Percentiles rank a stretch among this genome's conserved stretches.
Conservation (phyloP, 2,113 vertebrate species). For the Todiramphus chloris region DNA sequence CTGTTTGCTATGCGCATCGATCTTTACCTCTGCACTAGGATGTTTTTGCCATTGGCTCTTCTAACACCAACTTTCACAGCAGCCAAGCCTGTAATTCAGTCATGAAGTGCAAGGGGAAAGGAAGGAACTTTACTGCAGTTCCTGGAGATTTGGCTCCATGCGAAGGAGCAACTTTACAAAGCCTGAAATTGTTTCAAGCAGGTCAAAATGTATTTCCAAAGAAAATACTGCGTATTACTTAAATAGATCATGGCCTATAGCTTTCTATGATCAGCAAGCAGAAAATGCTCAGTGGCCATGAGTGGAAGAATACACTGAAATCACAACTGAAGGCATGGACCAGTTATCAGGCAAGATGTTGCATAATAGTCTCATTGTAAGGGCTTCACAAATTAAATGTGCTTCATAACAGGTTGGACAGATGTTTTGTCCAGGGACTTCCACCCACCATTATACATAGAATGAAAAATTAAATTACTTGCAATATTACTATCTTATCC, state of each 20-base stretch:
- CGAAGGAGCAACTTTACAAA: neutral
- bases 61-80: neutral
- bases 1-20: accelerated
- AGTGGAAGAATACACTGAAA: neutral
- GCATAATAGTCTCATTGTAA: neutral
- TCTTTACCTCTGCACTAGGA: neutral
- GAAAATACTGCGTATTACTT: neutral
- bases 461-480: constrained; percentile 46
- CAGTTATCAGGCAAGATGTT: neutral
- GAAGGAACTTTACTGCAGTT: neutral
- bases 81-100: no score
- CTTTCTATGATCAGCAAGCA: neutral
- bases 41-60: neutral
- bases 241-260: neutral
- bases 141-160: neutral
- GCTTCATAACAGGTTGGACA: constrained; percentile 29
- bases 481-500: neutral
- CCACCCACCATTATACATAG: neutral
- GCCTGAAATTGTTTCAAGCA: neutral
- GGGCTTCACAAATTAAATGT: neutral
- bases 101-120: no score
- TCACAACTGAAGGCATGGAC: neutral
- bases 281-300: neutral
- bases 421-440: constrained; percentile 57
- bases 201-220: neutral